Conservation (phyloP, 2,888 invertebrate species). For the Epinotia ramella region DNA sequence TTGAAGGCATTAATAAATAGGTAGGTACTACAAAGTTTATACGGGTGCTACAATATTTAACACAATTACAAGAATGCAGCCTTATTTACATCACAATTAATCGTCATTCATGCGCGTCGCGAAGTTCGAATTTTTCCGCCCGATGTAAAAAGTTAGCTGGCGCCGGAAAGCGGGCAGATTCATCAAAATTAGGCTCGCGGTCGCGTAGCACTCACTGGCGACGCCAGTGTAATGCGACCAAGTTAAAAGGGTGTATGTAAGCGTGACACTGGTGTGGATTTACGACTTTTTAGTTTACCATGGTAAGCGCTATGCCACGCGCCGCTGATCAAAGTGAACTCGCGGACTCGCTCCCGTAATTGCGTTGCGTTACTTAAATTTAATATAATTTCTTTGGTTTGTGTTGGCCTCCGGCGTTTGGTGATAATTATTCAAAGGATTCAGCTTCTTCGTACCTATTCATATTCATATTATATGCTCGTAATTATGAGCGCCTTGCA, state of each 20-base stretch:
- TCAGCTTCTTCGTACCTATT: slow-evolving; percentile 19
- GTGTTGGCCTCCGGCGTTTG: slow-evolving; percentile 38
- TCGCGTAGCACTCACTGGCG: slow-evolving; percentile 35
- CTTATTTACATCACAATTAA: slow-evolving; percentile 43
- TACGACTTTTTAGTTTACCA: not conserved
- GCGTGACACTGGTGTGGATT: not conserved
- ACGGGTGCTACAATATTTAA: slow-evolving; percentile 33
- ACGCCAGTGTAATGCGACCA: slow-evolving; percentile 45
- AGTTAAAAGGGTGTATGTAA: not conserved
- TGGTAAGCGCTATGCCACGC: slow-evolving; percentile 51
- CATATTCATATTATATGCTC: slow-evolving; percentile 19
- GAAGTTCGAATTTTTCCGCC: slow-evolving; percentile 32
- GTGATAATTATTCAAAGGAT: slow-evolving; percentile 40
- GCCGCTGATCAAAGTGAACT: slow-evolving; percentile 55
- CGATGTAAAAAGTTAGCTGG: slow-evolving; percentile 45
- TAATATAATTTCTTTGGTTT: slow-evolving; percentile 48
- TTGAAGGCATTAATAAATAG: slow-evolving; percentile 28
- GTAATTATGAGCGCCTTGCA: slow-evolving; percentile 27
- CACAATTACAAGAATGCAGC: slow-evolving; percentile 30
- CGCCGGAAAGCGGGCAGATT: slow-evolving; percentile 47
- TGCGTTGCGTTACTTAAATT: slow-evolving; percentile 46
- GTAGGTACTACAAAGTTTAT: slow-evolving; percentile 22
- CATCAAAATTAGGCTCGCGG: slow-evolving; percentile 49
- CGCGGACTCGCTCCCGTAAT: slow-evolving; percentile 40
- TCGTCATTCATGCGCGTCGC: slow-evolving; percentile 5